A percentile compares a stretch with the other conserved stretches of the same genome.
phyloP scores from a whole-genome alignment of 2,113 vertebrate genomes.

The Toxotes chatareus region DNA sequence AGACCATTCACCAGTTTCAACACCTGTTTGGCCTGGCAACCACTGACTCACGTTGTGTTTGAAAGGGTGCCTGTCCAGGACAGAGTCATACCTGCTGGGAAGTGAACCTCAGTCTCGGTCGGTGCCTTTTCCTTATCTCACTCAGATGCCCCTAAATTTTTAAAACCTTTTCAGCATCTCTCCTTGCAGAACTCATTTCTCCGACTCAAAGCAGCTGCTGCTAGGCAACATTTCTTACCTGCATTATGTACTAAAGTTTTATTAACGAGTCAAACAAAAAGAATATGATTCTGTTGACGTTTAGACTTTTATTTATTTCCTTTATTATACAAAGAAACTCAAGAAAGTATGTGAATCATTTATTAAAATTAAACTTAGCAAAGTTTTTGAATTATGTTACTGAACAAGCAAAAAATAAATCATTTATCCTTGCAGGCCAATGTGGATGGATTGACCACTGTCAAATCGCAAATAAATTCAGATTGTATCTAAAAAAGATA shows the following conservation, averaged over 20 bases:
- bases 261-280: background rate
- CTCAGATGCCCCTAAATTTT: background rate
- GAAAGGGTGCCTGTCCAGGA: background rate
- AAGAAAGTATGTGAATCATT: no score
- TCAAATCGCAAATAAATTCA: background rate
- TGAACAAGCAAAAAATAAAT: no score
- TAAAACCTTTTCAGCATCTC: background rate
- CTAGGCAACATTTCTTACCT: background rate
- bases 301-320: no score
- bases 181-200: background rate
- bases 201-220: background rate
- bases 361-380: no score
- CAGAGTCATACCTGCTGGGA: conserved; percentile 16
- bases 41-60: conserved; percentile 14
- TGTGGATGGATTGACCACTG: background rate
- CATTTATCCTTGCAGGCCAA: background rate
- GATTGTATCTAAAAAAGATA: background rate
- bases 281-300: background rate
- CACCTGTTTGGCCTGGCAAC: background rate
- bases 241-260: background rate
- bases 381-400: no score
- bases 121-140: background rate
- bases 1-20: background rate
- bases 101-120: background rate
- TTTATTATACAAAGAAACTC: no score